A percentile compares a stretch with the other conserved stretches of the same genome.
Conservation (phyloP, 1,140 invertebrate species). For the Drosophila suzukii region DNA sequence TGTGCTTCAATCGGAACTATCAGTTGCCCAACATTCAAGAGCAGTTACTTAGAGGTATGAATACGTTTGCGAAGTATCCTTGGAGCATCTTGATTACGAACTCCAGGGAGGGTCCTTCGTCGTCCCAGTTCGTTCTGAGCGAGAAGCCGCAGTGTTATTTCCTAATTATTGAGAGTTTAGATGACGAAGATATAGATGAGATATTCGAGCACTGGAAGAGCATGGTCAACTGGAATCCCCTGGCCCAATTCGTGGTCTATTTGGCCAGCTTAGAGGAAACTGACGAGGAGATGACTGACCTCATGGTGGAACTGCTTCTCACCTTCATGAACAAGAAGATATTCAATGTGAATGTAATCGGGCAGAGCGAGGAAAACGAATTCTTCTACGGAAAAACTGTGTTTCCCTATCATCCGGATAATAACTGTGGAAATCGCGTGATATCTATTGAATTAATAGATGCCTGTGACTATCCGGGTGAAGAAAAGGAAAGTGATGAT, state of each 20-base stretch:
- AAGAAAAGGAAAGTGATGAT: constrained; percentile 7
- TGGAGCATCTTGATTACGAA: constrained; percentile 63
- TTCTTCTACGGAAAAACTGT: constrained; percentile 68
- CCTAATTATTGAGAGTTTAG: constrained; percentile 62
- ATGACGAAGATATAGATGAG: constrained; percentile 75
- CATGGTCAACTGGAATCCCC: constrained; percentile 77
- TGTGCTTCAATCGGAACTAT: constrained; percentile 61
- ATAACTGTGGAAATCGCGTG: constrained; percentile 80
- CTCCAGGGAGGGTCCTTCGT: background rate
- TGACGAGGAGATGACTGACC: constrained; percentile 78
- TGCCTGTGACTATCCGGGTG: constrained; percentile 64
- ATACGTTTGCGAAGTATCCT: constrained; percentile 24
- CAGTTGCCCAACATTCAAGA: constrained; percentile 44
- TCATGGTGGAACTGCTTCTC: constrained; percentile 73
- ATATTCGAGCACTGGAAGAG: constrained; percentile 60
- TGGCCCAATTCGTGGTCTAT: constrained; percentile 78
- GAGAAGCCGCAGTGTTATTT: constrained; percentile 81
- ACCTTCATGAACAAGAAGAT: constrained; percentile 78
- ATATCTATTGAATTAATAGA: constrained; percentile 71
- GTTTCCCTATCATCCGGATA: constrained; percentile 80
- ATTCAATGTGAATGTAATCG: constrained; percentile 78
- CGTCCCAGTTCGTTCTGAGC: constrained; percentile 24
- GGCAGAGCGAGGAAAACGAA: constrained; percentile 69
- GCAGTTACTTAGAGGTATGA: constrained; percentile 47
- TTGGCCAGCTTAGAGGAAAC: constrained; percentile 72